Evolutionary conservation across 2,888 invertebrate genomes (phyloP).

Genomic region (Cancer borealis): DNA sequence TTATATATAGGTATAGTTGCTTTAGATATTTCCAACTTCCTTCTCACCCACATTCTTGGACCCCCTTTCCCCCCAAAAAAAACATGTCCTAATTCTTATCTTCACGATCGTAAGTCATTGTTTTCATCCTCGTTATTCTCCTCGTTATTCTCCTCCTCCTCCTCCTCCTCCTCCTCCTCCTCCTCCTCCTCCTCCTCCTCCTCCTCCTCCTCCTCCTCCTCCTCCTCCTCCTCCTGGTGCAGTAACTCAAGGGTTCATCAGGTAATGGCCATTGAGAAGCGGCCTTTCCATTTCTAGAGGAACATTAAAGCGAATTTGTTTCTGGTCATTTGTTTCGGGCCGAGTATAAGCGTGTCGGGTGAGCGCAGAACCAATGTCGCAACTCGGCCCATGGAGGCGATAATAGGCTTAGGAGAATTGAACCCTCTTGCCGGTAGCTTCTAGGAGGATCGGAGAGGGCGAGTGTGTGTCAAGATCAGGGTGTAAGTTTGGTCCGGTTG

Average conservation of each 20-base stretch:
- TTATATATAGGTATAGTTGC: not conserved
- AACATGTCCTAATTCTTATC: not conserved
- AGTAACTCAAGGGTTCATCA: conserved; percentile 1
- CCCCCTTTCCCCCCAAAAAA: not conserved
- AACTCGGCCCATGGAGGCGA: not conserved
- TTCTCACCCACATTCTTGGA: not conserved
- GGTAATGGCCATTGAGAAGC: not conserved
- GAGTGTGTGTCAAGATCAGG: not conserved
- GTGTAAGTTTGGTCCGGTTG: not conserved
- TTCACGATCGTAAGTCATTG: not conserved
- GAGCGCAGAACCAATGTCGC: not conserved
- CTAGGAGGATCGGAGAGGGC: conserved; percentile 8
- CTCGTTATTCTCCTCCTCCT: not conserved
- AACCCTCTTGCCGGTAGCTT: not conserved
- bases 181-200: not conserved
- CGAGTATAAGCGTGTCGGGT: conserved; percentile 3
- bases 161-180: not conserved
- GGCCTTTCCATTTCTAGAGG: conserved; percentile 17
- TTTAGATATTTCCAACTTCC: not conserved
- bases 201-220: not conserved
- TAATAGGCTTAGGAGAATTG: conserved; percentile 18
- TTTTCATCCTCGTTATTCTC: not conserved
- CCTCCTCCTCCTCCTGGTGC: not conserved
- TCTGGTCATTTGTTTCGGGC: not conserved
- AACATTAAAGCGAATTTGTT: not conserved